Evolutionary conservation across 2,888 invertebrate genomes (phyloP).

Genomic region (Polia nebulosa): DNA sequence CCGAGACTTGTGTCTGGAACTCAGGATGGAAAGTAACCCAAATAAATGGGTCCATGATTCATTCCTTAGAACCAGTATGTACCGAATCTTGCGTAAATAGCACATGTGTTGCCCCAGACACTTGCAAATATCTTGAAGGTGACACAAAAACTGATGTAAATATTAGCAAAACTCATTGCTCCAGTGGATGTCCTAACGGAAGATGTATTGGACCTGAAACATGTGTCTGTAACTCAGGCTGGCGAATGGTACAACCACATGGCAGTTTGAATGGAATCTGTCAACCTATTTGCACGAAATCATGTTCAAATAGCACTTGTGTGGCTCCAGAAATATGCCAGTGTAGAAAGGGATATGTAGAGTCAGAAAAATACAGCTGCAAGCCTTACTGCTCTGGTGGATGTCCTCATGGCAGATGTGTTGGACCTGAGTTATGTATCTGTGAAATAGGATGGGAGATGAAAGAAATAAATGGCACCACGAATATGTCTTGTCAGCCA

Average conservation of each 20-base stretch:
- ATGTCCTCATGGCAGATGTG: constrained; percentile 40
- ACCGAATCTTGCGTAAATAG: not conserved
- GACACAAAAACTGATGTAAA: not conserved
- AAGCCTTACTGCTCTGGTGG: too few species aligned
- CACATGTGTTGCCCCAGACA: constrained; percentile 3
- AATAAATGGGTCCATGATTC: not conserved
- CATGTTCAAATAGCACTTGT: constrained; percentile 25
- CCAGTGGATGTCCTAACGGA: constrained; percentile 32
- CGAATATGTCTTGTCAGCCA: constrained; percentile 9
- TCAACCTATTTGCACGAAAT: constrained; percentile 20
- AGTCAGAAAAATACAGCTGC: constrained; percentile 20
- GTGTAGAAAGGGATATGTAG: constrained; percentile 31
- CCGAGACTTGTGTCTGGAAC: constrained; percentile 1
- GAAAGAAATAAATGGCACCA: too few species aligned
- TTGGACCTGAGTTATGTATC: constrained; percentile 36
- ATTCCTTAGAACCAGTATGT: not conserved
- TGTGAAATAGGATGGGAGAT: constrained; percentile 32
- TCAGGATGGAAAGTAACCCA: not conserved
- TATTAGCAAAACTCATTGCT: not conserved
- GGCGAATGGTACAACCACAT: not conserved
- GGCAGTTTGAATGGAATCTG: not conserved
- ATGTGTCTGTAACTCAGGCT: constrained; percentile 37
- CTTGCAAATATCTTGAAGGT: not conserved
- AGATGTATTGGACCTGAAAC: constrained; percentile 24
- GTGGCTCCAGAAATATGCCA: constrained; percentile 43